Evolutionary conservation across 2,888 invertebrate species (phyloP).

Genomic region (Pseudococcus longispinus): DNA sequence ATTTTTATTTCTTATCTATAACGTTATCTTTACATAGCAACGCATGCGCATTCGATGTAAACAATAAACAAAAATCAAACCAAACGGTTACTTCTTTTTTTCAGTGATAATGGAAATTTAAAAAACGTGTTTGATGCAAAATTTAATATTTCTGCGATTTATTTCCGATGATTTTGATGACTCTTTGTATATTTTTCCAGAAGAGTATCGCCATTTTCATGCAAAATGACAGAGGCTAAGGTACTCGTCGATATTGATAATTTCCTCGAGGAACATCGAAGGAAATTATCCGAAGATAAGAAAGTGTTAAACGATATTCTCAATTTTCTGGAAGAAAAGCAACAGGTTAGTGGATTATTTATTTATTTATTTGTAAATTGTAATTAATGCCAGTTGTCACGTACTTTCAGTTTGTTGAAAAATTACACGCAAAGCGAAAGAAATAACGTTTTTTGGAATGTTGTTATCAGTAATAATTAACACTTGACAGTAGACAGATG

Average conservation of each 20-base stretch:
- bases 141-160: background rate
- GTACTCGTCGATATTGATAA: background rate
- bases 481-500: too few species aligned
- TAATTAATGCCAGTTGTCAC: background rate
- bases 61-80: background rate
- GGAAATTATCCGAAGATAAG: background rate
- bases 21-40: background rate
- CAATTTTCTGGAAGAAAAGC: constrained; percentile 5
- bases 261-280: constrained; percentile 37
- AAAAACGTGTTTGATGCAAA: background rate
- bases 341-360: constrained; percentile 24
- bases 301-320: background rate
- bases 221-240: background rate
- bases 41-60: background rate
- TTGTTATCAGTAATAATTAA: too few species aligned
- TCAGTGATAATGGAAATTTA: background rate
- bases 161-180: background rate
- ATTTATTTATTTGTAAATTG: background rate
- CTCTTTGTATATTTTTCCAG: background rate
- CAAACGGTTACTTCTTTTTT: constrained; percentile 23
- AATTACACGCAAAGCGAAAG: too few species aligned
- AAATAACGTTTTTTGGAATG: too few species aligned
- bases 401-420: too few species aligned
- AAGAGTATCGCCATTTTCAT: background rate
- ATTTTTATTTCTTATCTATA: background rate